phyloP scores from a whole-genome alignment of 1,140 invertebrate species.

The Trichonephila clavipes region DNA sequence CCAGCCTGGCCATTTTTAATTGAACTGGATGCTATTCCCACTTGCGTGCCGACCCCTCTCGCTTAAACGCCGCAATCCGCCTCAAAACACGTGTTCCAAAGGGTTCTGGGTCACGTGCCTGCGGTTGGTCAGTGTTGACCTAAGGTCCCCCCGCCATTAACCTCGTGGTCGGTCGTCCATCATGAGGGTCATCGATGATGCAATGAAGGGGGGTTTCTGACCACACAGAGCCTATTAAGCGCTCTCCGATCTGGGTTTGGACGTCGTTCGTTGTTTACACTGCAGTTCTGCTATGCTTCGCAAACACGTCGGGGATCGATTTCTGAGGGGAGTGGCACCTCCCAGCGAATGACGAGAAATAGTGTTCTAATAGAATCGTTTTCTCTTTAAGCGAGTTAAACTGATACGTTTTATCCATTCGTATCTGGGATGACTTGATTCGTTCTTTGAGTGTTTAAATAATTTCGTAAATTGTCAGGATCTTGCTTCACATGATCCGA shows the following conservation, averaged over 20 bases:
- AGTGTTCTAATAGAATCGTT: not conserved
- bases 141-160: slow-evolving; percentile 25
- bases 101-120: not conserved
- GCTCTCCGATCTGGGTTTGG: not conserved
- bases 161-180: not conserved
- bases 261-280: not conserved
- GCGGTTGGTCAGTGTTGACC: slow-evolving; percentile 43
- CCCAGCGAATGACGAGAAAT: not conserved
- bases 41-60: not conserved
- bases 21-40: not conserved
- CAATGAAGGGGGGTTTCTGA: not conserved
- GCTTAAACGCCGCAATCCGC: not conserved
- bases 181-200: not conserved
- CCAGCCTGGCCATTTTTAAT: not conserved
- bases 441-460: no score
- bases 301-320: not conserved
- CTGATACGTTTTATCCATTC: no score
- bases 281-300: not conserved
- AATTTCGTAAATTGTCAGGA: no score
- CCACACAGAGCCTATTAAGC: not conserved
- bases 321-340: not conserved
- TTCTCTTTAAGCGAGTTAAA: not conserved
- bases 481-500: no score
- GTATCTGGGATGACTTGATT: no score
- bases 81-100: slow-evolving; percentile 12